Base-by-base conservation (phyloP, 2,888 invertebrate species). In the Hypomecis punctinalis region DNA sequence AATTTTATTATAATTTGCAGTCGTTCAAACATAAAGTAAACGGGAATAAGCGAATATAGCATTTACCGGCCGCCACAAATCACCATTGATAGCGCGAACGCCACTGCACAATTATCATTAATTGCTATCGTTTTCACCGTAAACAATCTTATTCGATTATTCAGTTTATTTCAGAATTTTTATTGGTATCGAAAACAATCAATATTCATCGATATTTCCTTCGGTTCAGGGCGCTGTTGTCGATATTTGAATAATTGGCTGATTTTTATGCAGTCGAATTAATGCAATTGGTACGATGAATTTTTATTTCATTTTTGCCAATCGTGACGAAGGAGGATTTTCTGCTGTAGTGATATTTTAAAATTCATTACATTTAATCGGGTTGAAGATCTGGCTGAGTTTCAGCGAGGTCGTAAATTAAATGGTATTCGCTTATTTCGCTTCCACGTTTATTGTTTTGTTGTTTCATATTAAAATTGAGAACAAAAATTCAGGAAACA, bases 201-300 rank as follows among this genome's bases (percentile, higher is more conserved):
- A 90, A 88, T 90, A 92, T 92, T 92, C 90, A 91, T 89, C 83
- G 85, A 86, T 87, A 88, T 88, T 77, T 84, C 83, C 85, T 86
- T 84, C 88, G 86, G 84, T 87, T 82, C 87, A 81, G 80, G 79
- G 83, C 81, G 80, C 82, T 81, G 81, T 82, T 81, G 73, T 76
- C 75, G 77, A 47, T 81, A 90, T 92, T 91, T 91, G 88, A 92
- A 92, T 92, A 91, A 92, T 92, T 92, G 92, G 92, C 91, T 91
- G 89, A 91, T 91, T 91, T 90, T 92, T 91, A 92, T 92, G 89
- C 92, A 90, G 88, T 84, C 83, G 86, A 86, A 89, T 92, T 90
- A 91, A 92, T 89, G 86, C 88, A 89, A 91, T 91, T 86, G 88
- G 86, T 88, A 84, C 84, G 85, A 80, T 82, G 80, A 69, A 79